These are phyloP conservation scores for Sphaerodactylus townsendi DNA, from an alignment of 2,113 vertebrate species.

Conservation along the genomic window DNA sequence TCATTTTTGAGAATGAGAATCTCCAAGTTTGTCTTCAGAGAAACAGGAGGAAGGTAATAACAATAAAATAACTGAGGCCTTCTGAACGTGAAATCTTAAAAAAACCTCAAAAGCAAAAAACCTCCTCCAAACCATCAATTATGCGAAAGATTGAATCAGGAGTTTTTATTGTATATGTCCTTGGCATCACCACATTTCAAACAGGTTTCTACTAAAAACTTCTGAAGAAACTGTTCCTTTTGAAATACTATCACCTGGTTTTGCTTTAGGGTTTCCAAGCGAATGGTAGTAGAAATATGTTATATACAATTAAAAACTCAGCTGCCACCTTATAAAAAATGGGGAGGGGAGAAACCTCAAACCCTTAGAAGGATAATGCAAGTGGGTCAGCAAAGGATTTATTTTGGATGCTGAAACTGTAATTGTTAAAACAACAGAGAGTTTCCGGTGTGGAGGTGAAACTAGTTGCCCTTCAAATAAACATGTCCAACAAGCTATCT, in stretches of 20 bases:
- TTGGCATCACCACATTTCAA: neutral
- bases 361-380: conserved; percentile 54
- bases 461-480: conserved; percentile 18
- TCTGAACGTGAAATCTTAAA: conserved; percentile 20
- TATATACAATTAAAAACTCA: conserved; percentile 2
- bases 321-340: conserved; percentile 31
- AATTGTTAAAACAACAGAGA: conserved; percentile 40
- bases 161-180: neutral
- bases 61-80: conserved; percentile 16
- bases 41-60: conserved; percentile 30
- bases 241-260: neutral
- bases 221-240: neutral
- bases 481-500: conserved; percentile 28
- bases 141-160: conserved; percentile 3
- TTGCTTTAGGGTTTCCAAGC: neutral
- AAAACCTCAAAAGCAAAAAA: conserved; percentile 32
- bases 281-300: conserved; percentile 35
- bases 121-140: neutral
- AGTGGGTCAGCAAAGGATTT: conserved; percentile 59
- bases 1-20: neutral
- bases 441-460: conserved; percentile 17
- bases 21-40: conserved; percentile 22
- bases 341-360: conserved; percentile 54
- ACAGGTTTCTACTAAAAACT: neutral
- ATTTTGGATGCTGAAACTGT: conserved; percentile 50